Base-by-base conservation (phyloP, 2,113 vertebrate species). In the Patagioenas fasciata region DNA sequence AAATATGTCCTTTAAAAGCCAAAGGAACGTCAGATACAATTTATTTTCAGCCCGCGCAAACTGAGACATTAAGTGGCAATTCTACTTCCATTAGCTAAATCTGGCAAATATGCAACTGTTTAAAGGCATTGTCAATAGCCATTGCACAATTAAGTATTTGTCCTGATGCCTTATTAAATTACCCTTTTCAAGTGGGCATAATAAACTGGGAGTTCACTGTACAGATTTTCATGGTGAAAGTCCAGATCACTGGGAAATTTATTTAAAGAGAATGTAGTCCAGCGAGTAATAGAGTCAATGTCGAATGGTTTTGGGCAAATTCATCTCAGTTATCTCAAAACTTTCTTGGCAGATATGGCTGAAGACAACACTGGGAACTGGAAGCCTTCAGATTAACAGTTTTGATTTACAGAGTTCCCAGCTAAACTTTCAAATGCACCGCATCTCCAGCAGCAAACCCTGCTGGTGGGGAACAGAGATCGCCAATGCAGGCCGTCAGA, bases 61-160 rank as follows among this genome's bases (percentile, higher is more conserved):
- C 98, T 96, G 98, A 98, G 98, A 98, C 98, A 98, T 98, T 98
- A 98, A 98, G 98, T 97, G 97, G 98, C 97, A 97, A 98, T 98
- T 98, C 97, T 97, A 98, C 98, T 98, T 99, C 98, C 98, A 98
- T 99, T 99, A 98, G 97, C 98, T 98, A 97, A 97, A 98, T 98
- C 98, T 98, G 98, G 98, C 98, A 98, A 99, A 98, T 98, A 98
- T 97, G 95, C 98, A 98, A 98, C 98, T 98, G 98, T 99, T 99
- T 98, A 99, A 98, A 98, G 98, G 98, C 97, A 97, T 96, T 98
- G 98, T 99, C 99, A 98, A 99, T 99, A 99, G 98, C 98, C 97
- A 98, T 98, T 99, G 98, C 97, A 97, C 98, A 99, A 99, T 99
- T 99, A 99, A 98, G 98, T 98, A 98, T 98, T 98, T 98, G 98